These are phyloP conservation scores for Nesoenas mayeri DNA, from an alignment of 2,113 vertebrate genomes.

Conservation along the genomic window DNA sequence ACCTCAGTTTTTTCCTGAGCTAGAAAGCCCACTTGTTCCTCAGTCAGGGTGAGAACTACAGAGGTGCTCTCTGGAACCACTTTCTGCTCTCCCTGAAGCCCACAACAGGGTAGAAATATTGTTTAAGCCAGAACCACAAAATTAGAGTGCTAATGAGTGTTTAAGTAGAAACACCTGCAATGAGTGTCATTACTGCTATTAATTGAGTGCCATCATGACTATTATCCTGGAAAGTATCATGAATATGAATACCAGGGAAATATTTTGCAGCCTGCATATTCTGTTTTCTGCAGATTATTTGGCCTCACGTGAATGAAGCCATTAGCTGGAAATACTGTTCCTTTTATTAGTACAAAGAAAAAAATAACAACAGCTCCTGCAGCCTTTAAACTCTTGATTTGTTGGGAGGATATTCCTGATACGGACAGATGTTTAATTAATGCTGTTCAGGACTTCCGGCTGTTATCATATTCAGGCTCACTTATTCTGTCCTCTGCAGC, in stretches of 20 bases:
- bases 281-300: neutral
- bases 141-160: conserved; percentile 29
- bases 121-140: neutral
- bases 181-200: neutral
- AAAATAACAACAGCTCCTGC: neutral
- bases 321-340: neutral
- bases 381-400: neutral
- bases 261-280: neutral
- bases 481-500: neutral
- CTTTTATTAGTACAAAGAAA: neutral
- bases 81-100: neutral
- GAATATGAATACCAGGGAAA: neutral
- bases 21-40: neutral
- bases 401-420: neutral
- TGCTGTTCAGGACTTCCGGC: neutral
- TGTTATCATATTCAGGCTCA: neutral
- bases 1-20: neutral
- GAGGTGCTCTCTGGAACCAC: neutral
- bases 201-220: neutral
- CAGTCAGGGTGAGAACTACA: neutral
- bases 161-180: conserved; percentile 54
- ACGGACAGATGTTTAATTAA: neutral
- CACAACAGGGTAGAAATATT: neutral
- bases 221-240: neutral
- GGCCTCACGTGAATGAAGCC: neutral